Conservation (phyloP, 2,797 vertebrate genomes). For the Onychomys arenicola region DNA sequence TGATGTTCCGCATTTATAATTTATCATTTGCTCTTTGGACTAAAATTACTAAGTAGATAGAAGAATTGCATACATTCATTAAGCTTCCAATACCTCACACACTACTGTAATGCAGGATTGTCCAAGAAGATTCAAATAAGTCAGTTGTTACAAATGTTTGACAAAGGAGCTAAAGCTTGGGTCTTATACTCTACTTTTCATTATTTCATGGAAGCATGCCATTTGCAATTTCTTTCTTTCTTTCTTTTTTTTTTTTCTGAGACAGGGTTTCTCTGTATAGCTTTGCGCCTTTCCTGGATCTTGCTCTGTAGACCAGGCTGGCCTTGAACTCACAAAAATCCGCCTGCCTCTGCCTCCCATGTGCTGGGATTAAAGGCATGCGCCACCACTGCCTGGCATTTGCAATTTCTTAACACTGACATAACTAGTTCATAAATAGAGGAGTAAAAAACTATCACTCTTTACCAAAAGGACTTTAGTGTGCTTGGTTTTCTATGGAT, state of each 20-base stretch:
- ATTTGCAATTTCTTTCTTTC: background rate
- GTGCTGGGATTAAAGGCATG: no score
- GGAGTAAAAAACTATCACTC: background rate
- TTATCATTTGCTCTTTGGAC: background rate
- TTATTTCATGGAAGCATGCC: background rate
- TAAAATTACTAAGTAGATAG: background rate
- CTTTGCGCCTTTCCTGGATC: no score
- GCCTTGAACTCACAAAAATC: no score
- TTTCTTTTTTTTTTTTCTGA: no score
- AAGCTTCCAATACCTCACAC: background rate
- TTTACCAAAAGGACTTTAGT: background rate
- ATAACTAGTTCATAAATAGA: background rate
- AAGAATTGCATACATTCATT: background rate
- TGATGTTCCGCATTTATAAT: conserved; percentile 30
- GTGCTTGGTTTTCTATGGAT: background rate
- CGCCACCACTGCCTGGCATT: no score
- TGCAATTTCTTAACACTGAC: background rate
- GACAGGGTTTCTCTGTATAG: no score
- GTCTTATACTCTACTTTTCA: background rate
- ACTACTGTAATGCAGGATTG: background rate
- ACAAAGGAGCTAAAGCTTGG: background rate
- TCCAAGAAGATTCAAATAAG: background rate
- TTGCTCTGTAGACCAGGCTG: no score
- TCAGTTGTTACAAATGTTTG: background rate
- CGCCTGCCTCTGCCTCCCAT: no score